Conservation (phyloP, 1,140 invertebrate genomes). For the Cotesia chilonis region DNA sequence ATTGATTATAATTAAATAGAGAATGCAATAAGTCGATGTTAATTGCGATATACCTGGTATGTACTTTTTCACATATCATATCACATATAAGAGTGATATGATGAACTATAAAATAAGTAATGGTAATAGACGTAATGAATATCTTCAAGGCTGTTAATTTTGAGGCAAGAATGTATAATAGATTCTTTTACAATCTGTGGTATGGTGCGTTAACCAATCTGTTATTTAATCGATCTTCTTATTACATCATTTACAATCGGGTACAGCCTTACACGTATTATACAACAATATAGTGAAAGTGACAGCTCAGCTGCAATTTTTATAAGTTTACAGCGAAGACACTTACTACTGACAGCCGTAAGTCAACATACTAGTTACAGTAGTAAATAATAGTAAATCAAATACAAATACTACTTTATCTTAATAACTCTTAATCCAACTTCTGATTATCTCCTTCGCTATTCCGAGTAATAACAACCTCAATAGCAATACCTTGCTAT, state of each 20-base stretch:
- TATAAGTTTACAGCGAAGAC: neutral
- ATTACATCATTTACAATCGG: slow-evolving; percentile 22
- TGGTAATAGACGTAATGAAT: neutral
- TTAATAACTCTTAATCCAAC: neutral
- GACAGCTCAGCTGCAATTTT: slow-evolving; percentile 13
- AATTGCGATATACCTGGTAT: too few relatives aligned
- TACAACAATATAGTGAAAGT: slow-evolving; percentile 25
- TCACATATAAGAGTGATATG: neutral
- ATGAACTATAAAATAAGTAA: neutral
- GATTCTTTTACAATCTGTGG: slow-evolving; percentile 6
- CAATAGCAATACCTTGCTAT: too few relatives aligned
- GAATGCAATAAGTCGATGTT: too few relatives aligned
- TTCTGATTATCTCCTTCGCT: neutral
- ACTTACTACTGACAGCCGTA: neutral
- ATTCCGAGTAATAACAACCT: neutral
- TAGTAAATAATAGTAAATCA: neutral
- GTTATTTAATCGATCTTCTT: slow-evolving; percentile 26
- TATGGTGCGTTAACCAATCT: slow-evolving; percentile 4
- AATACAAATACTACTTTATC: neutral
- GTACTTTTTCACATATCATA: too few relatives aligned
- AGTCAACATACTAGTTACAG: neutral
- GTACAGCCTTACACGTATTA: neutral
- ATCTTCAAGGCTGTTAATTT: neutral
- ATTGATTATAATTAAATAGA: too few relatives aligned
- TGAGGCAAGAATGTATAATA: slow-evolving; percentile 9